phyloP scores from a whole-genome alignment of 2,888 invertebrate genomes.

The Synergus umbraculus region DNA sequence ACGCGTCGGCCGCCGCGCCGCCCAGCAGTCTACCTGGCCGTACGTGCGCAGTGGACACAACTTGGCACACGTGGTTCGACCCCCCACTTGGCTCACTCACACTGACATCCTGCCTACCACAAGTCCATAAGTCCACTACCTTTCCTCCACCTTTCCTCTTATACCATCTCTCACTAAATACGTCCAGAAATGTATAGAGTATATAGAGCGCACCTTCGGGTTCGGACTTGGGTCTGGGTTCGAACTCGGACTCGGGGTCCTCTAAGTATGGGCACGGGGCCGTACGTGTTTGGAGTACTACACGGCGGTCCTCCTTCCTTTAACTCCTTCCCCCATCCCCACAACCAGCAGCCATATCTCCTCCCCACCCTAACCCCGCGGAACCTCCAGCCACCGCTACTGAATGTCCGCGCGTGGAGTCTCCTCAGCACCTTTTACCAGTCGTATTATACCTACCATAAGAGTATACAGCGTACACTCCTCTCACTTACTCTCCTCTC shows the following conservation, averaged over 20 bases:
- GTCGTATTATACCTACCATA: slow-evolving; percentile 45
- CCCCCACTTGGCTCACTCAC: slow-evolving; percentile 45
- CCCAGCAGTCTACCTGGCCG: slow-evolving; percentile 75
- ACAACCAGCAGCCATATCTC: slow-evolving; percentile 44
- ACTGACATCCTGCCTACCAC: slow-evolving; percentile 36
- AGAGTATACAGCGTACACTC: neutral
- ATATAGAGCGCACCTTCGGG: slow-evolving; percentile 49
- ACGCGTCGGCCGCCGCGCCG: too few relatives aligned
- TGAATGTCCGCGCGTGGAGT: neutral
- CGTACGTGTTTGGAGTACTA: slow-evolving; percentile 76
- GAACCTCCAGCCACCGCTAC: slow-evolving; percentile 49
- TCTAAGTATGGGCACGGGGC: slow-evolving; percentile 74
- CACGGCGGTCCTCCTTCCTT: slow-evolving; percentile 65
- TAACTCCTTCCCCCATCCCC: slow-evolving; percentile 51
- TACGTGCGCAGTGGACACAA: slow-evolving; percentile 45
- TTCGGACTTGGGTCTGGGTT: slow-evolving; percentile 44
- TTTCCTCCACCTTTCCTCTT: slow-evolving; percentile 44
- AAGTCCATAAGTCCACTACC: too few relatives aligned
- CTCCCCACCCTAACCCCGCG: slow-evolving; percentile 53
- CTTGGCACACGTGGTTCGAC: slow-evolving; percentile 53
- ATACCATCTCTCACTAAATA: slow-evolving; percentile 44
- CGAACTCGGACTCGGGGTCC: slow-evolving; percentile 53
- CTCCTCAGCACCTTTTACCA: slow-evolving; percentile 15
- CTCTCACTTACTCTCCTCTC: neutral
- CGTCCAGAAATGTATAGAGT: slow-evolving; percentile 45